These are phyloP conservation scores for Poecilia wingei DNA, from an alignment of 2,797 vertebrate genomes.

Conservation along the genomic window DNA sequence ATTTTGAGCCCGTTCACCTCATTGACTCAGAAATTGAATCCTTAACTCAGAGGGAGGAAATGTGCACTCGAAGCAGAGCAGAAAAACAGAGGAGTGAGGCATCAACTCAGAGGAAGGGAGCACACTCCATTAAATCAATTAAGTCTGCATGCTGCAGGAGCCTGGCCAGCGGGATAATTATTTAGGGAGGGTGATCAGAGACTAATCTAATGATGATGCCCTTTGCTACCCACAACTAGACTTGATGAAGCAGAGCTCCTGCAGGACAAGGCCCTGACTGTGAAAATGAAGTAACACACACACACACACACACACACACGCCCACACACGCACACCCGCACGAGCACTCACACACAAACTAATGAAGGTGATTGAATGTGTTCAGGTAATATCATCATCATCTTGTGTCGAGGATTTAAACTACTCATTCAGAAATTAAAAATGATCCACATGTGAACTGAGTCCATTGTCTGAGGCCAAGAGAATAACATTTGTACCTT, in stretches of 20 bases:
- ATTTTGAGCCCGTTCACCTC: constrained; percentile 16
- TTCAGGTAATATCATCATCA: background rate
- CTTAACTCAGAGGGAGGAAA: constrained; percentile 46
- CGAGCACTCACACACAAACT: background rate
- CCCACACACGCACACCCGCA: no score
- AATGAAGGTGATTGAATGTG: background rate
- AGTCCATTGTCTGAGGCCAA: no score
- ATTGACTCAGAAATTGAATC: constrained; percentile 48
- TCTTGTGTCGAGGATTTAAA: background rate
- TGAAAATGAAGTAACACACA: constrained; percentile 9
- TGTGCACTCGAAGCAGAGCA: constrained; percentile 27
- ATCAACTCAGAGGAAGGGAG: constrained; percentile 39
- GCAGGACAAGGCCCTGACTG: constrained; percentile 47
- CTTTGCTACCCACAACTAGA: constrained; percentile 70
- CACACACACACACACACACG: background rate
- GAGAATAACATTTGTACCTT: no score
- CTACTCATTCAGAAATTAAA: background rate
- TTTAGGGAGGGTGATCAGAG: constrained; percentile 71
- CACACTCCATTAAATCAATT: constrained; percentile 75
- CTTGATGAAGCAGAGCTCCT: constrained; percentile 72
- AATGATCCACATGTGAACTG: background rate
- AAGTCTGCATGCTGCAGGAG: constrained; percentile 64
- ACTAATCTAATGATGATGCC: constrained; percentile 76
- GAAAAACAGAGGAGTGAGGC: constrained; percentile 14
- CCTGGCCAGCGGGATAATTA: constrained; percentile 73